Evolutionary conservation across 2,888 invertebrate genomes (phyloP), one percentile per base, ranked within the genome.

Genomic region (Monochamus alternatus): DNA sequence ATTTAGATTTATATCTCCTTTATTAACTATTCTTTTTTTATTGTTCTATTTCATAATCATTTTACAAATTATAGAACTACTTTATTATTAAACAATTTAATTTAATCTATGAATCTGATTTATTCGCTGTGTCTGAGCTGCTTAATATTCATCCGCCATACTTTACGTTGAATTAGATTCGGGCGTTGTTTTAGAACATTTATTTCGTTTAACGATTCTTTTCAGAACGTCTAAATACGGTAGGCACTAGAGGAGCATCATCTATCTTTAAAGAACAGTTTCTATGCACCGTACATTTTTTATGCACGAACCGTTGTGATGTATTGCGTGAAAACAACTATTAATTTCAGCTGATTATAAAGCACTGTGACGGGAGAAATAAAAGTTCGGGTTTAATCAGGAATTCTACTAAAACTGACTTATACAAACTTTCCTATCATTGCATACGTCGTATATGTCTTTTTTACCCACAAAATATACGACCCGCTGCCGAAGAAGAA

Each of bases 21-120:
- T 47, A 47, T 47, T 47, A 47, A 47, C 47, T 47, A 47, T 47
- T 9, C 47, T 47, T 47, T 47, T 47, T 47, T 47, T 10, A 47
- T 47, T 47, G 47, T 47, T 47, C 47, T 47, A 47, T 47, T 47
- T 47, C 47, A 12, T 47, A 47, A 47, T 10, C 47, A 47, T 9
- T 47, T 9, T 47, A 47, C 47, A 47, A 47, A 47, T 47, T 47
- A 47, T 47, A 47, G 47, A 47, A 47, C 47, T 47, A 47, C 47
- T 47, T 47, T 47, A 47, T 47, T 47, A 47, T 47, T 47, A 47
- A 47, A 47, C 47, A 47, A 47, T 47, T 47, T 47, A 47, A 47
- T 47, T 47, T 47, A 47, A 47, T 47, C 47, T 47, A 3, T 47
- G 47, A 10, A 47, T 47, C 47, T 47, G 47, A 47, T 47, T 47